Evolutionary conservation across 2,888 invertebrate genomes (phyloP).

Genomic region (Deladenus siricidicola): DNA sequence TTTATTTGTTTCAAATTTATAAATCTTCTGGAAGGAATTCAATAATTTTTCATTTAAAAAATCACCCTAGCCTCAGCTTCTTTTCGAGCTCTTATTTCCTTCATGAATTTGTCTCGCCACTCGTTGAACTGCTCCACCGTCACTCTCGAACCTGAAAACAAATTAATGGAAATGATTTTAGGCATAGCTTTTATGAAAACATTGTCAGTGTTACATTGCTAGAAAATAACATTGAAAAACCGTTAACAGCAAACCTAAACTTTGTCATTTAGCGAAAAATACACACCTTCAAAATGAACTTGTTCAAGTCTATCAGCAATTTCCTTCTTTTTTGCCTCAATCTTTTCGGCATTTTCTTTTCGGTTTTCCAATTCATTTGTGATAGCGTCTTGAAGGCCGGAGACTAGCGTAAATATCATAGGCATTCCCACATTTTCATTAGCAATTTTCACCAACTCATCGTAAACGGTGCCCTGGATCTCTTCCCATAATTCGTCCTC

Average conservation of each 20-base stretch:
- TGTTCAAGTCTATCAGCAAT: slow-evolving; percentile 28
- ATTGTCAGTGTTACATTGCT: slow-evolving; percentile 9
- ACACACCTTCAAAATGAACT: slow-evolving; percentile 67
- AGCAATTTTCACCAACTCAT: slow-evolving; percentile 57
- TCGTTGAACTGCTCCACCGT: slow-evolving; percentile 86
- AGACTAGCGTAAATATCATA: slow-evolving; percentile 63
- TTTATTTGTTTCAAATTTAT: no score
- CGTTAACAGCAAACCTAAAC: no score
- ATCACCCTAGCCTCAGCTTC: slow-evolving; percentile 34
- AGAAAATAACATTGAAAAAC: no score
- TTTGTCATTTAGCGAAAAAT: slow-evolving; percentile 53
- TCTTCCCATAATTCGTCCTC: slow-evolving; percentile 3
- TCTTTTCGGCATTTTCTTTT: slow-evolving; percentile 51
- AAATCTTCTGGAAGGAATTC: slow-evolving; percentile 6
- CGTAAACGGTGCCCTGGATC: slow-evolving; percentile 5
- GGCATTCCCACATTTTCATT: slow-evolving; percentile 89
- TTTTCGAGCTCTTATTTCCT: slow-evolving; percentile 62
- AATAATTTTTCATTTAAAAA: neutral
- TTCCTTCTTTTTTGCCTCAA: slow-evolving; percentile 22
- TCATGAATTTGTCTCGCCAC: slow-evolving; percentile 88
- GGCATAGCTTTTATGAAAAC: neutral
- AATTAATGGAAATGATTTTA: neutral
- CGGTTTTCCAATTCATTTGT: slow-evolving; percentile 7
- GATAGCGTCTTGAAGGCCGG: slow-evolving; percentile 16
- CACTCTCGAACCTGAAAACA: slow-evolving; percentile 73